Evolutionary conservation across 2,797 vertebrate species (phyloP).

Genomic region (Catostomus latipinnis): DNA sequence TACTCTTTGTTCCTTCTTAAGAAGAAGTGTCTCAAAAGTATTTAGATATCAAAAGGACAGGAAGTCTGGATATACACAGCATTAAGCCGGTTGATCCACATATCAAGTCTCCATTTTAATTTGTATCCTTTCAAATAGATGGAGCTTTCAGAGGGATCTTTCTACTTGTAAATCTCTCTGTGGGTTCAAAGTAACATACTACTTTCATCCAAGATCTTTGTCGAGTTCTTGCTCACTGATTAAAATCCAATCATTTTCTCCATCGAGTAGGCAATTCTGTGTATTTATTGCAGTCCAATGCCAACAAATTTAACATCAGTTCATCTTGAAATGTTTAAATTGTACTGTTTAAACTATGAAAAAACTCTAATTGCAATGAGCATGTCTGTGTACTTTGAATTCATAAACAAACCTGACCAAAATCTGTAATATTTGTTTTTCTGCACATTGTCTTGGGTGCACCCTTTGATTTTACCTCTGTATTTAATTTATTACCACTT

Average conservation of each 20-base stretch:
- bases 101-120: constrained; percentile 10
- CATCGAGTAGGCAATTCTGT: constrained; percentile 4
- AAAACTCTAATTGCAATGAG: neutral
- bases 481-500: too few species aligned
- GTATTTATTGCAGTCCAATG: neutral
- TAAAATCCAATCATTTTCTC: neutral
- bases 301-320: neutral
- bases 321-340: neutral
- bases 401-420: neutral
- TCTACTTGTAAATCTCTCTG: constrained; percentile 3
- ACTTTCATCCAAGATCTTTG: constrained; percentile 31
- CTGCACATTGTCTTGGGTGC: too few species aligned
- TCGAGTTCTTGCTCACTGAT: constrained; percentile 21
- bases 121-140: constrained; percentile 32
- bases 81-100: constrained; percentile 16
- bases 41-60: constrained; percentile 17
- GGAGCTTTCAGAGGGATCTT: constrained; percentile 15
- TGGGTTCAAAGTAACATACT: constrained; percentile 12
- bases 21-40: constrained; percentile 3
- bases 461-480: too few species aligned
- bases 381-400: constrained; percentile 2
- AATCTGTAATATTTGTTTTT: neutral
- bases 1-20: constrained; percentile 3
- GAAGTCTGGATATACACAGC: constrained; percentile 3
- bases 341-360: neutral